Conservation (phyloP, 2,113 vertebrate genomes). For the Callospermophilus lateralis region DNA sequence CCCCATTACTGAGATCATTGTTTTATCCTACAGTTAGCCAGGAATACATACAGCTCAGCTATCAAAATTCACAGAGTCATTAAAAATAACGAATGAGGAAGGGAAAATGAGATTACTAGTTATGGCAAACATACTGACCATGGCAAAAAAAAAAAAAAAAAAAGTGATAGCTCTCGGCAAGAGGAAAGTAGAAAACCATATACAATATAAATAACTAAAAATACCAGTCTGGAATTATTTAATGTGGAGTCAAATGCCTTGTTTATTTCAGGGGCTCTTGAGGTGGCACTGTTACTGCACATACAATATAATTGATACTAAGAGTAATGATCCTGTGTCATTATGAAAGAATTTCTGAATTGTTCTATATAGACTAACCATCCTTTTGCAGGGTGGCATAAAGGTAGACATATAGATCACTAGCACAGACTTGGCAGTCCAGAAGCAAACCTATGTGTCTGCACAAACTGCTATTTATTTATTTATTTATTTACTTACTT, state of each 20-base stretch:
- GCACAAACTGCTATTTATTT: background rate
- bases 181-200: background rate
- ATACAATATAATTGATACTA: background rate
- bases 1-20: background rate
- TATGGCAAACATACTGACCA: background rate
- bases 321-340: background rate
- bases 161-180: background rate
- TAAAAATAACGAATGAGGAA: background rate
- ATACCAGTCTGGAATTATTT: background rate
- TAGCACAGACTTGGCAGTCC: background rate
- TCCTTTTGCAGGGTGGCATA: background rate
- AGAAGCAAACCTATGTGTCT: background rate
- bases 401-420: background rate
- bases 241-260: background rate
- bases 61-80: slow-evolving; percentile 11
- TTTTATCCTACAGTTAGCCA: background rate
- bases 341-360: background rate
- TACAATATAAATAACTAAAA: slow-evolving; percentile 3
- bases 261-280: background rate
- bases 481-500: too few species aligned
- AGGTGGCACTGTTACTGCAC: background rate
- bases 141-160: background rate
- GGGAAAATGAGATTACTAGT: background rate
- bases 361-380: background rate
- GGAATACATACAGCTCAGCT: background rate